phyloP scores from a whole-genome alignment of 2,113 vertebrate genomes.

The Plecturocebus donacophilus region DNA sequence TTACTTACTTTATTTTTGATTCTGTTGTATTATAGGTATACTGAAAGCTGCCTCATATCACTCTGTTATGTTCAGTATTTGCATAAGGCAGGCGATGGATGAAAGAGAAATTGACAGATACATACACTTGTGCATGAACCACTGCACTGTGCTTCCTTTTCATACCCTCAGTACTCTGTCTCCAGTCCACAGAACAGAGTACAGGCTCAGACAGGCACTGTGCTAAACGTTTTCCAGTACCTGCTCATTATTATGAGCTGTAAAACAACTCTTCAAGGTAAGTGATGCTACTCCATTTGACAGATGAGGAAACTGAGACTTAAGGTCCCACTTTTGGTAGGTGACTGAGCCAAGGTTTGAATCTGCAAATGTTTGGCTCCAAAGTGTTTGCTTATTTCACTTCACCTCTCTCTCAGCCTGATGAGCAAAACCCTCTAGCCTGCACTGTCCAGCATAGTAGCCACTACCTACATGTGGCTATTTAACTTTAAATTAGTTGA shows the following conservation, averaged over 20 bases:
- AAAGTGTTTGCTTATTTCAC: background rate
- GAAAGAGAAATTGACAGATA: background rate
- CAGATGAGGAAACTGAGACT: background rate
- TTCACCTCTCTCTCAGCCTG: background rate
- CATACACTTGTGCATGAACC: no score
- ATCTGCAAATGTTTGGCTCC: background rate
- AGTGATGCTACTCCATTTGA: background rate
- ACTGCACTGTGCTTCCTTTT: fast-evolving
- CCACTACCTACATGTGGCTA: background rate
- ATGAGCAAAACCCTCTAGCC: background rate
- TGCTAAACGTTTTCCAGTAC: background rate
- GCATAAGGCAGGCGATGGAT: background rate
- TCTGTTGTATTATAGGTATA: background rate
- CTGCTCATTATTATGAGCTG: background rate
- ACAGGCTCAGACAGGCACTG: background rate
- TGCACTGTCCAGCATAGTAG: background rate
- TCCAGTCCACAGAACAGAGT: background rate
- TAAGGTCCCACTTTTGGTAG: background rate
- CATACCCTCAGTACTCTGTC: background rate
- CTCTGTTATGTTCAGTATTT: background rate
- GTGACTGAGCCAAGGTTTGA: background rate
- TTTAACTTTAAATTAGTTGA: background rate
- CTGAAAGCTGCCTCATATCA: background rate
- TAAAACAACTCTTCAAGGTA: background rate
- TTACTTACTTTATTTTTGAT: background rate